Evolutionary conservation across 2,797 vertebrate species (phyloP).

Genomic region (Alosa sapidissima): DNA sequence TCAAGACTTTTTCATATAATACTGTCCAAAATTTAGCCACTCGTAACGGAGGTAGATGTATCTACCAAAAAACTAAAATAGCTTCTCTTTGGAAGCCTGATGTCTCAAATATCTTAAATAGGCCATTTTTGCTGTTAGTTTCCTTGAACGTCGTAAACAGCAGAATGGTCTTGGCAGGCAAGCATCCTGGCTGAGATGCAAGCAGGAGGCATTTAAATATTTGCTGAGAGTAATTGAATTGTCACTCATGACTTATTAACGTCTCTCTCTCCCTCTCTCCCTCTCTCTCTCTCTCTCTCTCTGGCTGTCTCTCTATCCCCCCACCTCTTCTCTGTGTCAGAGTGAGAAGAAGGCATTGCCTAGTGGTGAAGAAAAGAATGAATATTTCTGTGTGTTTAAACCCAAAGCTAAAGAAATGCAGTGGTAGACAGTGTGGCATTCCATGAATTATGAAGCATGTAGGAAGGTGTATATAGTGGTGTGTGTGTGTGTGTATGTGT

Average conservation of each 20-base stretch:
- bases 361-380: neutral
- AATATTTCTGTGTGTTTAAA: conserved; percentile 12
- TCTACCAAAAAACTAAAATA: neutral
- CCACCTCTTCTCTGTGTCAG: neutral
- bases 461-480: neutral
- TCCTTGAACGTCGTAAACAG: neutral
- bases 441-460: neutral
- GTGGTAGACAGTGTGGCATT: neutral
- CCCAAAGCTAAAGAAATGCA: neutral
- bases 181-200: neutral
- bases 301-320: neutral
- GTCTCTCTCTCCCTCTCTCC: neutral
- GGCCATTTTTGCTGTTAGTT: neutral
- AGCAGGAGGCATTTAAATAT: conserved; percentile 31
- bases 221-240: conserved; percentile 50
- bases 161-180: neutral
- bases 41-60: neutral
- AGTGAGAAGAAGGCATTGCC: neutral
- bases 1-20: neutral
- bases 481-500: neutral
- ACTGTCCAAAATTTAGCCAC: neutral
- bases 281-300: neutral
- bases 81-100: neutral
- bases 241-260: conserved; percentile 53
- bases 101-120: neutral